These are phyloP conservation scores for Serripes groenlandicus DNA, from an alignment of 2,888 invertebrate species.

Conservation along the genomic window DNA sequence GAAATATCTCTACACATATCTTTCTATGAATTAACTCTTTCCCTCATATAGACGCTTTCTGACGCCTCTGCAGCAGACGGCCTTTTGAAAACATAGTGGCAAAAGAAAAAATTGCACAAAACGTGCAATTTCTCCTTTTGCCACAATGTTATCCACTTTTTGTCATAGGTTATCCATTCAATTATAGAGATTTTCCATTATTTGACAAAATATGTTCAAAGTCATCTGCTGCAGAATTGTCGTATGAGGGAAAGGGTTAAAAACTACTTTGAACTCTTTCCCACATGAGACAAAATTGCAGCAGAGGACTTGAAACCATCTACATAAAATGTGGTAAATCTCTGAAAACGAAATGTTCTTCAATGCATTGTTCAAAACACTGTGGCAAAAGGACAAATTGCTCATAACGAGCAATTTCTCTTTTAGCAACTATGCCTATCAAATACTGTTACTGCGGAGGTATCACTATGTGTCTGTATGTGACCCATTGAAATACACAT, in stretches of 20 bases:
- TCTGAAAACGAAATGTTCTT: background rate
- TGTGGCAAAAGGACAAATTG: background rate
- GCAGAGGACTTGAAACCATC: background rate
- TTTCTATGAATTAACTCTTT: no score
- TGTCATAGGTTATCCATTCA: background rate
- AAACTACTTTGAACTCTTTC: background rate
- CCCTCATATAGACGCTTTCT: no score
- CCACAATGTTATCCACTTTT: background rate
- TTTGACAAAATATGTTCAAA: background rate
- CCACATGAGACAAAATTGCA: background rate
- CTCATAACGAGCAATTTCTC: background rate
- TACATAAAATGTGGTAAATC: background rate
- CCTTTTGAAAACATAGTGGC: background rate
- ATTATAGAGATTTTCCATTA: background rate
- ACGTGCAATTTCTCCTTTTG: conserved; percentile 6
- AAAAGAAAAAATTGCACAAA: background rate
- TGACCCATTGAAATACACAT: no score
- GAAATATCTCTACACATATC: no score
- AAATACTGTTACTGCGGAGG: no score
- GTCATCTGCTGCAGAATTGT: background rate
- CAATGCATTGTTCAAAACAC: background rate
- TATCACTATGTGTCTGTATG: no score
- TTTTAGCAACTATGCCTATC: background rate
- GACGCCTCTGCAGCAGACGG: no score
- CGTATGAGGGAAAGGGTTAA: background rate